These are phyloP conservation scores for Agrochola macilenta DNA, from an alignment of 2,888 invertebrate species.

Conservation along the genomic window DNA sequence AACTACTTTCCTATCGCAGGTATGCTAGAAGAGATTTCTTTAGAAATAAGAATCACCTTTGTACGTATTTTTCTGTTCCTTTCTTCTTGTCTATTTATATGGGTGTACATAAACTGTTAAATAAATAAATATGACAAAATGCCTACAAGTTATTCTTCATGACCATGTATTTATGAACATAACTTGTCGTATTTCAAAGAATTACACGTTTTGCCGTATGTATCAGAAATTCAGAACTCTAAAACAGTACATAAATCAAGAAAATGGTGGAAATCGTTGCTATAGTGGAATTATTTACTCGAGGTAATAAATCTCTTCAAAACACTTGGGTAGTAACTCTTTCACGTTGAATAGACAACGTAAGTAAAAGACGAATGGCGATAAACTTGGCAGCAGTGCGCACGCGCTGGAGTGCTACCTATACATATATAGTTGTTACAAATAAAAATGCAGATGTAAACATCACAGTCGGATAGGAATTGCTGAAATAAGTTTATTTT, in stretches of 20 bases:
- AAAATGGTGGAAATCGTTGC: conserved; percentile 64
- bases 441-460: conserved; percentile 73
- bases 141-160: background rate
- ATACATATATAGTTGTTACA: conserved; percentile 48
- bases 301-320: conserved; percentile 71
- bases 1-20: too few species aligned
- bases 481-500: conserved; percentile 58
- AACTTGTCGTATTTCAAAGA: background rate
- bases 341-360: conserved; percentile 66
- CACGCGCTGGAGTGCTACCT: conserved; percentile 58
- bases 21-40: too few species aligned
- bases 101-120: too few species aligned
- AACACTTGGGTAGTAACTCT: conserved; percentile 68
- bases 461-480: conserved; percentile 58
- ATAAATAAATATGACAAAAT: too few species aligned
- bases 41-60: too few species aligned
- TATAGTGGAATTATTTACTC: conserved; percentile 71
- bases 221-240: conserved; percentile 26
- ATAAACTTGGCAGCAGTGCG: conserved; percentile 72
- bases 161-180: background rate
- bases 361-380: conserved; percentile 69
- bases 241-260: conserved; percentile 65
- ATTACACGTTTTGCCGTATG: background rate
- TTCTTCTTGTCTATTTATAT: too few species aligned
- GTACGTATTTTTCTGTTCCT: too few species aligned